Evolutionary conservation across 2,888 invertebrate genomes (phyloP), one percentile per base, ranked within the genome.

Genomic region (Tenthredo scrophulariae): DNA sequence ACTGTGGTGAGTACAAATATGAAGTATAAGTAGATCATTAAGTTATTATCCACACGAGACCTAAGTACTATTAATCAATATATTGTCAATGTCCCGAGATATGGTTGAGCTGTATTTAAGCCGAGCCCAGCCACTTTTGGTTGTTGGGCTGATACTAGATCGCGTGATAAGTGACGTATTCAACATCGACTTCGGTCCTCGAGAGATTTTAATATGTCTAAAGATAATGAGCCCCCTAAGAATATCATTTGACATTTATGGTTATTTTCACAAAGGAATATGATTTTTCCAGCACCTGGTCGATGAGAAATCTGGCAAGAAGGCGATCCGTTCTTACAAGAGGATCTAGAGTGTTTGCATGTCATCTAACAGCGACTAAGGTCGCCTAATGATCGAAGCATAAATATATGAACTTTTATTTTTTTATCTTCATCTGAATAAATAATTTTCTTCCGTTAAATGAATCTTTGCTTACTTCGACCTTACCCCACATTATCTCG

Each of bases 301-400:
- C 40, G 89, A 90, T 77, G 87, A 87, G 70, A 90, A 89, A 72
- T 86, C 86, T 65, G 90, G 91, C 58, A 86, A 88, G 74, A 90
- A 87, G 88, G 91, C 91, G 67, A 88, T 88, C 77, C 91, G 91
- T 86, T 88, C 86, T 87, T 92, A 92, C 89, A 91, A 91, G 87
- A 91, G 90, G 89, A 84, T 91, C 86, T 92, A 89, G 40, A 62
- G 9, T 2, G 54, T 33, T 54, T 33, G 33, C 1, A 22, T 22
- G 46, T 46, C 50, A 46, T 10, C 13, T 26, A 43, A 74, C 22
- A 22, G 9, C 74, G n/a, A 6, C 18, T 15, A n/a, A 18, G 40
- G n/a, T 13, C 26, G 5, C 26, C 13, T 77, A 18, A 13, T 10
- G 22, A 40, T 74, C 13, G 22, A 40, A 43, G 18, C 33, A 50